A percentile compares a stretch with the other conserved stretches of the same genome.
These are phyloP conservation scores for Oncorhynchus keta DNA, from an alignment of 2,113 vertebrate species.

Conservation along the genomic window DNA sequence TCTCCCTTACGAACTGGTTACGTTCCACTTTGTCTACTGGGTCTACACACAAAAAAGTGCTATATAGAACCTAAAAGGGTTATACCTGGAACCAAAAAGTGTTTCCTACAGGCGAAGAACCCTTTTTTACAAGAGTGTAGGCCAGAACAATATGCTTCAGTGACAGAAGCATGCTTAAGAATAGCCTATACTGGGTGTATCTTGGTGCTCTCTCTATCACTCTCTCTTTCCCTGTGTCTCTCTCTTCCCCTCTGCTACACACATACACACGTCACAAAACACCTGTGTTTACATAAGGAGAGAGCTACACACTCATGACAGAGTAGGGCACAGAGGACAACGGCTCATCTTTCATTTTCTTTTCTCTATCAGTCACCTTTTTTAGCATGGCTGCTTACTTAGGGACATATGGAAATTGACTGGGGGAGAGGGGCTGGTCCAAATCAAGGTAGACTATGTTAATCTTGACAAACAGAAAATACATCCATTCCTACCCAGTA, in stretches of 20 bases:
- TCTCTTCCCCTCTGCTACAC: not conserved
- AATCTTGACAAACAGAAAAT: too few relatives aligned
- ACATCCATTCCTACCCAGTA: too few relatives aligned
- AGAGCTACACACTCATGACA: constrained; percentile 9
- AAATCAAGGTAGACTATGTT: not conserved
- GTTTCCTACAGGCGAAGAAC: too few relatives aligned
- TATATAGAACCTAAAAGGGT: too few relatives aligned
- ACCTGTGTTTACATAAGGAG: constrained; percentile 67
- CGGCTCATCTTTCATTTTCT: constrained; percentile 30
- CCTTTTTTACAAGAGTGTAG: not conserved
- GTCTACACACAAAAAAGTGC: constrained; percentile 7
- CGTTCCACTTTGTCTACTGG: constrained; percentile 46
- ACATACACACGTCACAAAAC: constrained; percentile 29
- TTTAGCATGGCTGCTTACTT: constrained; percentile 12
- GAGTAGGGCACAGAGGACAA: constrained; percentile 10
- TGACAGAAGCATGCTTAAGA: constrained; percentile 30
- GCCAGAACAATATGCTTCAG: constrained; percentile 49
- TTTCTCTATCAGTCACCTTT: constrained; percentile 29
- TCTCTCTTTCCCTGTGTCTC: not conserved
- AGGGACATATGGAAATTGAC: not conserved
- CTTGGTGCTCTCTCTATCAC: not conserved
- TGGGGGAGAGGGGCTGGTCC: not conserved
- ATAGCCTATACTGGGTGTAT: not conserved
- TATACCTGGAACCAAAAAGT: too few relatives aligned
- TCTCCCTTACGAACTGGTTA: constrained; percentile 47